Conservation (phyloP, 2,797 vertebrate species). For the Nyctalus aviator region DNA sequence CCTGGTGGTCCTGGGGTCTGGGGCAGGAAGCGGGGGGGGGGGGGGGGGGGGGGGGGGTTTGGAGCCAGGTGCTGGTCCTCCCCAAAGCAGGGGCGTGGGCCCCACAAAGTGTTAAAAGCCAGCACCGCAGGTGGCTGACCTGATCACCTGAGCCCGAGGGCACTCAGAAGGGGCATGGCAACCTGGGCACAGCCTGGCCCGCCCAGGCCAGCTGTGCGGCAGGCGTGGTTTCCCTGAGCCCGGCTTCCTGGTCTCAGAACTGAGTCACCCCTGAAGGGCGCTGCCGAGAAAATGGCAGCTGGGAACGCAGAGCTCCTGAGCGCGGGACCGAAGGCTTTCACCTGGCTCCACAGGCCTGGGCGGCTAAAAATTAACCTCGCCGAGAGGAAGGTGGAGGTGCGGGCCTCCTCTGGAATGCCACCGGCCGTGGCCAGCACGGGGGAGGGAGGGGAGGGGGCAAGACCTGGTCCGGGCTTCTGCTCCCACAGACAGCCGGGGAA, state of each 20-base stretch:
- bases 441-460: not conserved
- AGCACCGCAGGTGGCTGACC: not conserved
- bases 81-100: not conserved
- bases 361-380: not conserved
- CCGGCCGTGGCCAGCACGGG: not conserved
- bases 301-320: accelerated
- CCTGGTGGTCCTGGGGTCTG: not conserved
- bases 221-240: not conserved
- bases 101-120: not conserved
- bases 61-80: not conserved
- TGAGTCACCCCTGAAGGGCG: not conserved
- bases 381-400: not conserved
- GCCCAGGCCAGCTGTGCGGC: not conserved
- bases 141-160: not conserved
- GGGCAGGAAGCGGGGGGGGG: not conserved
- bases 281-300: not conserved
- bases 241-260: not conserved
- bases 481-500: not conserved
- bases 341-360: not conserved
- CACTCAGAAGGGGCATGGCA: not conserved
- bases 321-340: not conserved
- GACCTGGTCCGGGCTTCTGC: not conserved
- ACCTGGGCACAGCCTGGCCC: not conserved
- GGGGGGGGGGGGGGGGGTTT: not conserved
- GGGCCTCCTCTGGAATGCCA: not conserved